These are phyloP conservation scores for Embidobia sp. DNA, from an alignment of 2,888 invertebrate species.

Conservation along the genomic window DNA sequence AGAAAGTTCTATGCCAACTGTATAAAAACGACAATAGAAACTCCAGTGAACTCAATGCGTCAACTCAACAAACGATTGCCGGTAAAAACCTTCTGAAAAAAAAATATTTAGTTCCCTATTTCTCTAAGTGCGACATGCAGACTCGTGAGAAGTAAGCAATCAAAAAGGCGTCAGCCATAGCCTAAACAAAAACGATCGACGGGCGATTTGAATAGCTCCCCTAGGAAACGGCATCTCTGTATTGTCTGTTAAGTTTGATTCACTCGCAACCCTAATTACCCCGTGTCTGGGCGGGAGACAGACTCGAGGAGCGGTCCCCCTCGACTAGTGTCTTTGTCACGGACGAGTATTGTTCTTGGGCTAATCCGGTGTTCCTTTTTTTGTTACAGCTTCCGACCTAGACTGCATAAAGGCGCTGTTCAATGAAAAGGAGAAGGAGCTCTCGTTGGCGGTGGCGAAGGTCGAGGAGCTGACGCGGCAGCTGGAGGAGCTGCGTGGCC, in stretches of 20 bases:
- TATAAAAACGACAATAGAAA: no score
- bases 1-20: no score
- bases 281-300: background rate
- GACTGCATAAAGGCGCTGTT: slow-evolving; percentile 97
- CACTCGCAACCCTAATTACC: slow-evolving; percentile 7
- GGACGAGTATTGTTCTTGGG: slow-evolving; percentile 45
- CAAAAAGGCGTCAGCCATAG: no score
- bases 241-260: slow-evolving; percentile 22
- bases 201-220: no score
- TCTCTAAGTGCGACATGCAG: no score
- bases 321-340: slow-evolving; percentile 41
- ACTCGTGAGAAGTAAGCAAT: no score
- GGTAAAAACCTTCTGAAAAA: no score
- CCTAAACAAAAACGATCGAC: no score
- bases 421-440: slow-evolving; percentile 98
- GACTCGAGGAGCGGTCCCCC: no score
- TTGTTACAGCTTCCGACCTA: slow-evolving; percentile 91
- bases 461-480: slow-evolving; percentile 98
- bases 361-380: slow-evolving; percentile 52
- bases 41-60: no score
- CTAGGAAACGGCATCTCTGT: background rate
- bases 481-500: slow-evolving; percentile 92
- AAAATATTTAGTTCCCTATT: no score
- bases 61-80: no score
- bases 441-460: slow-evolving; percentile 97